Evolutionary conservation across 37 sponge, comb jelly and placozoan genomes (phyloP).

Genomic region (Petrosia ficiformis): DNA sequence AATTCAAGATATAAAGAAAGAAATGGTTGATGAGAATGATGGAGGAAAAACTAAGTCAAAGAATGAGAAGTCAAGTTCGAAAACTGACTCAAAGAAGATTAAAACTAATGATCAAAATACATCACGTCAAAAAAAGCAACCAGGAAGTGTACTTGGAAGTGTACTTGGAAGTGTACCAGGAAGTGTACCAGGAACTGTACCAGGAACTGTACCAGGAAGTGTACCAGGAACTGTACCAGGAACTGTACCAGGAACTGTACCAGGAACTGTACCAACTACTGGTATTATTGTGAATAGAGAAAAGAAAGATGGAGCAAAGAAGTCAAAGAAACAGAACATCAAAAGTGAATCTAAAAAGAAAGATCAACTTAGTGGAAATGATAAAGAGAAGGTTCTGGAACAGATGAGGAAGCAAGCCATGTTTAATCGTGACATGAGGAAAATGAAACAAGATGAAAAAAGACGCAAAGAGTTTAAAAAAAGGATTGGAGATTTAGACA

Average conservation of each 20-base stretch:
- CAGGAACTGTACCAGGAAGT: too few species aligned
- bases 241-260: too few species aligned
- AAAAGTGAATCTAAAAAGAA: neutral
- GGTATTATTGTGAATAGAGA: neutral
- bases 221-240: too few species aligned
- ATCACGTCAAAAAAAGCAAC: neutral
- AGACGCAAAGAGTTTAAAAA: too few species aligned
- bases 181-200: too few species aligned
- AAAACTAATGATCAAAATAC: neutral
- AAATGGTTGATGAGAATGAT: neutral
- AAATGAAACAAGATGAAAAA: too few species aligned
- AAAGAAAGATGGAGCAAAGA: neutral
- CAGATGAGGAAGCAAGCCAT: too few species aligned
- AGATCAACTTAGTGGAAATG: neutral
- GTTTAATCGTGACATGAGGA: too few species aligned
- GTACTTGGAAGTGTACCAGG: too few species aligned
- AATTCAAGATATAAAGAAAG: slow-evolving; percentile 4
- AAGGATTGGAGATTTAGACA: neutral
- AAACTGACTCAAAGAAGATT: neutral
- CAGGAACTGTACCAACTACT: too few species aligned
- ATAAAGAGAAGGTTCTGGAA: too few species aligned
- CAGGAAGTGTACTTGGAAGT: neutral
- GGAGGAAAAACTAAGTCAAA: neutral
- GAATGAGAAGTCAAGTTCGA: neutral
- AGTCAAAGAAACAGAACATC: neutral